Percentiles rank a stretch among this genome's conserved stretches.
phyloP scores from a whole-genome alignment of 2,113 vertebrate genomes.

The Mus spicilegus region DNA sequence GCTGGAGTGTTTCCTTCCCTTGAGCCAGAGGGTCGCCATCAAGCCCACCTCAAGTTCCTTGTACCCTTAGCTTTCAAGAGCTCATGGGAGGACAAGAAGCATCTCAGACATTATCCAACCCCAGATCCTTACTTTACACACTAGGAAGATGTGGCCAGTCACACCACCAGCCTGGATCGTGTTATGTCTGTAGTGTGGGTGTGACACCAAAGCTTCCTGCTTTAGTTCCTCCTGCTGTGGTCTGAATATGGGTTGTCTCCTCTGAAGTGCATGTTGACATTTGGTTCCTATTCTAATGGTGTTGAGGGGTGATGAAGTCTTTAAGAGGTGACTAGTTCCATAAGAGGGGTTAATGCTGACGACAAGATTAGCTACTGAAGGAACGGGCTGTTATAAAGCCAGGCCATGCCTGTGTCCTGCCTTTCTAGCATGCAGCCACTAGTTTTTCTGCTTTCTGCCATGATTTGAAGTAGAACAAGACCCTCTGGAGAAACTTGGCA shows the following conservation, averaged over 20 bases:
- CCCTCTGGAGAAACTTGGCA: background rate
- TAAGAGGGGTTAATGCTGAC: background rate
- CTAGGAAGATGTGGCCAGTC: background rate
- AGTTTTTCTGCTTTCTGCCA: background rate
- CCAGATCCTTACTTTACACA: background rate
- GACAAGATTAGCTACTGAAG: background rate
- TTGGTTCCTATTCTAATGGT: background rate
- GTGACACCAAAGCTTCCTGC: background rate
- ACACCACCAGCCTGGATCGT: background rate
- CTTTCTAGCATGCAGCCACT: too few relatives aligned
- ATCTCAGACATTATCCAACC: background rate
- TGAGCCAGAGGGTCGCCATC: background rate
- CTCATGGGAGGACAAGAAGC: background rate
- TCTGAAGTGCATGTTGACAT: background rate
- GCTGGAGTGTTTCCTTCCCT: background rate
- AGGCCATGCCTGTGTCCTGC: background rate
- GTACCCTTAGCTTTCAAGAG: background rate
- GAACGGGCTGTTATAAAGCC: too few relatives aligned
- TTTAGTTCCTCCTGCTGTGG: background rate
- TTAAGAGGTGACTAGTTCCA: background rate
- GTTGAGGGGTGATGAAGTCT: background rate
- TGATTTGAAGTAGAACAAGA: background rate
- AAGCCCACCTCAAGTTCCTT: background rate
- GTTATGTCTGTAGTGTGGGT: background rate
- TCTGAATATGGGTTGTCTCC: background rate